Evolutionary conservation across 2,888 invertebrate genomes (phyloP).

Genomic region (Aphodius sticticus): DNA sequence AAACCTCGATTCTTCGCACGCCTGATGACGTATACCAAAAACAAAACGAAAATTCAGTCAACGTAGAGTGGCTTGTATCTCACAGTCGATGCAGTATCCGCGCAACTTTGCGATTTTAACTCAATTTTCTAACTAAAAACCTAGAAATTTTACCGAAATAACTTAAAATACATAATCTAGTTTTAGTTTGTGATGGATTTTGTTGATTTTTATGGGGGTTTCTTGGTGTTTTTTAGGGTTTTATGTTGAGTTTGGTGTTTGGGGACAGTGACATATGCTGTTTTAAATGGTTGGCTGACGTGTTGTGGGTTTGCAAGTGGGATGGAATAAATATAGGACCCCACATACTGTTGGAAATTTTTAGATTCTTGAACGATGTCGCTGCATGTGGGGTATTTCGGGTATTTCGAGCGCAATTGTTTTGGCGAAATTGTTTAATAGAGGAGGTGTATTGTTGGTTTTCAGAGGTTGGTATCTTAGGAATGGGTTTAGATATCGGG

Average conservation of each 20-base stretch:
- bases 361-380: not conserved
- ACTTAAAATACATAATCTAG: conserved; percentile 4
- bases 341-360: conserved; percentile 28
- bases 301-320: not conserved
- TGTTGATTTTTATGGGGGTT: too few species aligned
- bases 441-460: not conserved
- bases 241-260: not conserved
- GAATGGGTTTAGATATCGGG: too few species aligned
- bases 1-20: not conserved
- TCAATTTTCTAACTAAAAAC: not conserved
- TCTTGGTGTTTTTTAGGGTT: not conserved
- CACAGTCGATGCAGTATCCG: not conserved
- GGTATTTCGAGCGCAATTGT: not conserved
- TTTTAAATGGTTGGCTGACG: conserved; percentile 11
- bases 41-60: not conserved
- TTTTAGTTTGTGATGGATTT: too few species aligned
- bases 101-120: not conserved
- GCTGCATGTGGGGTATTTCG: conserved; percentile 8
- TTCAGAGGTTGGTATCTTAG: too few species aligned
- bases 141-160: not conserved
- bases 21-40: not conserved
- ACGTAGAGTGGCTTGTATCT: not conserved
- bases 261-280: too few species aligned
- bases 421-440: conserved; percentile 12
- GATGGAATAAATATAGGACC: conserved; percentile 23